Evolutionary conservation across 2,888 invertebrate genomes (phyloP).

Genomic region (Cistogaster globosa): DNA sequence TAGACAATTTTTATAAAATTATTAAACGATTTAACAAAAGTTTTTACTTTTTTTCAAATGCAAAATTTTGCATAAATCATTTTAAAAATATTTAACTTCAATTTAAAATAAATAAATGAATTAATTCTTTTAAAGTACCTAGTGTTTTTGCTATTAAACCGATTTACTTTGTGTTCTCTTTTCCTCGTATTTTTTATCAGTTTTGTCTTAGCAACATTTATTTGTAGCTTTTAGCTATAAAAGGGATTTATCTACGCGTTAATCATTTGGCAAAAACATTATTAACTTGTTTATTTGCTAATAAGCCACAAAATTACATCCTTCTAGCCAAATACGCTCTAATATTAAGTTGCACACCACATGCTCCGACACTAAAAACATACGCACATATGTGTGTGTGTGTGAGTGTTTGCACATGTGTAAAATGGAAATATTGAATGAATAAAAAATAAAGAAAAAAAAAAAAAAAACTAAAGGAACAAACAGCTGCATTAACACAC

Average conservation of each 20-base stretch:
- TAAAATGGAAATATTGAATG: constrained; percentile 6
- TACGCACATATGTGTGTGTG: neutral
- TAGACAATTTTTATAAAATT: too few species aligned
- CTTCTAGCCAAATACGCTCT: constrained; percentile 52
- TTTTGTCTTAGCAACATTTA: constrained; percentile 15
- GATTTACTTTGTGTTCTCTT: neutral
- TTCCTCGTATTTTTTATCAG: constrained; percentile 7
- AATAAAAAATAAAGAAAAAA: neutral
- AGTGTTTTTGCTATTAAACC: neutral
- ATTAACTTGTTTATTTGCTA: constrained; percentile 74
- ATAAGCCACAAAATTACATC: constrained; percentile 72
- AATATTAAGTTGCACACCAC: constrained; percentile 22
- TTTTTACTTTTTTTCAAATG: too few species aligned
- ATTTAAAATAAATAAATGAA: neutral
- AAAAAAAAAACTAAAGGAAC: neutral
- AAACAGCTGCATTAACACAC: constrained; percentile 21
- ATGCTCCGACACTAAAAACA: neutral
- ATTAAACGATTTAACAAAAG: too few species aligned
- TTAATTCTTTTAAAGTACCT: constrained; percentile 38
- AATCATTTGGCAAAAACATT: constrained; percentile 68
- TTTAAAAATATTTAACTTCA: too few species aligned
- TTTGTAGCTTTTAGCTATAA: constrained; percentile 50
- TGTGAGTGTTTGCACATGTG: neutral
- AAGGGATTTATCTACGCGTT: constrained; percentile 69
- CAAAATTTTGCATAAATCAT: too few species aligned